A percentile compares a stretch with the other conserved stretches of the same genome.
Evolutionary conservation across 2,113 vertebrate species (phyloP).

Genomic region (Cercocebus atys): DNA sequence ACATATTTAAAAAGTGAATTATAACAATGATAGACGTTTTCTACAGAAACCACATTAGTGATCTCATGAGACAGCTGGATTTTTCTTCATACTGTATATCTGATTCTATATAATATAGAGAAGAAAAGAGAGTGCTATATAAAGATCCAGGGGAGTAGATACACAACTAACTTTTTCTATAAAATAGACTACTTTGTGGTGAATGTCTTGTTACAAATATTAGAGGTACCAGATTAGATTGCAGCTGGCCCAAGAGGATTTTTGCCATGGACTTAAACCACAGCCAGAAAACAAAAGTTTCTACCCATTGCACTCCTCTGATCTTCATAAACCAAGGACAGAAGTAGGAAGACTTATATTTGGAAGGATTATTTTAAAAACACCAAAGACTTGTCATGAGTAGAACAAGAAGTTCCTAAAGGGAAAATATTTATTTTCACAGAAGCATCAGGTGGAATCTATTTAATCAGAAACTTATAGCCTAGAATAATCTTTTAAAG

Average conservation of each 20-base stretch:
- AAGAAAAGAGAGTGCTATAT: background rate
- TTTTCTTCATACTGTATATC: background rate
- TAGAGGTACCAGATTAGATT: constrained; percentile 11
- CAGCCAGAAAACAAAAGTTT: background rate
- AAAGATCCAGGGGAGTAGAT: background rate
- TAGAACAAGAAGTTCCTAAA: background rate
- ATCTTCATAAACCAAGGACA: background rate
- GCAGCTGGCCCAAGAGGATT: background rate
- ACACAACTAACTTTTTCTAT: background rate
- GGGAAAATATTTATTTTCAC: background rate
- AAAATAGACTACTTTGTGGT: background rate
- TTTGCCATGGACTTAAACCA: background rate
- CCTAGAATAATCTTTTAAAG: background rate
- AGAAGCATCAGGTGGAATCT: background rate
- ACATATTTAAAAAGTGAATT: background rate
- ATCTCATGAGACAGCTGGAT: background rate
- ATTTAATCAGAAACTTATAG: background rate
- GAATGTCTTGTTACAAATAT: constrained; percentile 20
- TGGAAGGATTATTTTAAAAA: background rate
- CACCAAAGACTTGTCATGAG: background rate
- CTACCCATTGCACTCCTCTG: background rate
- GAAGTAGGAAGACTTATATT: background rate
- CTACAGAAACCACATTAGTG: background rate
- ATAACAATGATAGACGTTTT: background rate
- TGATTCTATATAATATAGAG: background rate